Base-by-base conservation (phyloP, 2,113 vertebrate species). In the Taxidea taxus region DNA sequence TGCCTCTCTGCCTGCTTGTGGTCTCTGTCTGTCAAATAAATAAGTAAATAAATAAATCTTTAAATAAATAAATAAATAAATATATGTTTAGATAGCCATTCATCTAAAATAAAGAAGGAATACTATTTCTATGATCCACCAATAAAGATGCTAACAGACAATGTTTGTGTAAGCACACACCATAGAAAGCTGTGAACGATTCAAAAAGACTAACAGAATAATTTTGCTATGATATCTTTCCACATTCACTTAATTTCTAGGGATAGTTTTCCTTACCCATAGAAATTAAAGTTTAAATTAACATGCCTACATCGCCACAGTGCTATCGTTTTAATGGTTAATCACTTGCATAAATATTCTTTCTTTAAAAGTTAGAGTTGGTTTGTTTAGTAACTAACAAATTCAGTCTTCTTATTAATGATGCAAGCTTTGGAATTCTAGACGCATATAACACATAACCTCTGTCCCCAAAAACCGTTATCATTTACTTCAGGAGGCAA, bases 211-310 rank as follows among this genome's bases (percentile, higher is more conserved):
- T 90, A 89, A 54, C 34, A 51, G 62, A 74, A 74, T 3, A 64
- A 68, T 80, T 87, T 47, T 78, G 0, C 18, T 51, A 37, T n/a
- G 37, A 13, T 21, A 37, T 42, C 18, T 88, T 83, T 74, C 10
- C 87, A 74, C 0, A 3, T 49, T 84, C 11, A 80, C 54, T 85
- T 93, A 23, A 82, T 74, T 95, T 91, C 60, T 72, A 68, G 31
- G 68, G 42, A 13, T 84, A 47, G 92, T 74, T 85, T 92, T 92
- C 58, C 37, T 93, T 87, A 75, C 34, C 44, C 78, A 54, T 60
- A 80, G 90, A 97, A 87, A 93, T 68, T 56, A 62, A 85, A 34
- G 11, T 75, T 92, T 87, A 25, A 95, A 47, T 78, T 89, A 74
- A 70, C 44, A 49, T 68, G 13, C 20, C 39, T 47, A 81, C 51